Base-by-base conservation (phyloP, 1,140 invertebrate species). In the Eubasilissa regina region DNA sequence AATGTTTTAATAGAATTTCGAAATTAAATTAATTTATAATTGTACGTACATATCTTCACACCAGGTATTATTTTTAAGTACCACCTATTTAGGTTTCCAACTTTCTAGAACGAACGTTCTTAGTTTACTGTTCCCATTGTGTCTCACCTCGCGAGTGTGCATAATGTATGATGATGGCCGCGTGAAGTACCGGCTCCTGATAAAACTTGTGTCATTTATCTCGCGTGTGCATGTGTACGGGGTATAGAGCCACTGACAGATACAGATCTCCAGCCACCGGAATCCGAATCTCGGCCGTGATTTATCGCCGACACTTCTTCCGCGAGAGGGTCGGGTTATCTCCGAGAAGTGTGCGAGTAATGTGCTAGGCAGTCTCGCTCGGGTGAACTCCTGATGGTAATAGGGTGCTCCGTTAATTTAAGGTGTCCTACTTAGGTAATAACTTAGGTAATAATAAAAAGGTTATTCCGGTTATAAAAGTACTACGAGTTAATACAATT, bases 161-260 rank as follows among this genome's bases (percentile, higher is more conserved):
- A 35, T 35, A 35, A 35, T 35, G 25, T 35, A 35, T 6, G 25
- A 35, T 35, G 25, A 35, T 35, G 25, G 25, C 25, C 25, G 25
- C 25, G 62, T 10, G 10, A 70, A 21, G 10, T 48, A n/a, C 25
- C 45, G 45, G 1, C 25, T 35, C 25, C 25, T 48, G 66, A 70
- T 70, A 70, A 70, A 70, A 70, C 66, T 70, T 70, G 25, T 13
- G 51, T 11, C 25, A 74, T 74, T 56, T 58, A 74, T 74, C 53
- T 74, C 53, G 35, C 45, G 45, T 72, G 35, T n/a, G 9, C 35
- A 7, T 66, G 3, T 55, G 51, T 51, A 56, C 70, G 51, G 55
- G 35, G 0, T 56, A 74, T 56, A 47, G 53, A 44, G 13, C 51
- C 47, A n/a, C 70, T 43, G 70, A 74, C 70, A 74, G 70, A 56